Evolutionary conservation across 2,888 invertebrate genomes (phyloP).

Genomic region (Drosophila infuscata): DNA sequence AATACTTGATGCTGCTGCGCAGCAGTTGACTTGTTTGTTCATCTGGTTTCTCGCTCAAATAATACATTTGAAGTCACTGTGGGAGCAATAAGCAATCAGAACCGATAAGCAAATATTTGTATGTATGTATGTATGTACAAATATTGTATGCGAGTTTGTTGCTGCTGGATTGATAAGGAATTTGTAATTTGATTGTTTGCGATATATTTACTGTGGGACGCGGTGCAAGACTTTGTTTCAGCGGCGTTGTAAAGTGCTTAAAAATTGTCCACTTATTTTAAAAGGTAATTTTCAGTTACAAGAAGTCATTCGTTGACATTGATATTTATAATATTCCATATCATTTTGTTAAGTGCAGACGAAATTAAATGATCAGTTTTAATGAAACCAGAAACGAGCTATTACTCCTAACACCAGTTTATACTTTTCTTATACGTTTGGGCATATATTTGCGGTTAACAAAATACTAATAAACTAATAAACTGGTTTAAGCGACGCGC

Average conservation of each 20-base stretch:
- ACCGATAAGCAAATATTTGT: slow-evolving; percentile 19
- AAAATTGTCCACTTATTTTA: slow-evolving; percentile 26
- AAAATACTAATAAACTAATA: slow-evolving; percentile 32
- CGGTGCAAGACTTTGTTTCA: not conserved
- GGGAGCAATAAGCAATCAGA: not conserved
- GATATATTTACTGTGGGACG: not conserved
- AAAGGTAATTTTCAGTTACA: not conserved
- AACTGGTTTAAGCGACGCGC: slow-evolving; percentile 41
- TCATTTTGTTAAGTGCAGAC: slow-evolving; percentile 6
- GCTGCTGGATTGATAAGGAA: not conserved
- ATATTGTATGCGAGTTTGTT: not conserved
- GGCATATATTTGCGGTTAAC: slow-evolving; percentile 13
- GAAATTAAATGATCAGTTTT: slow-evolving; percentile 4
- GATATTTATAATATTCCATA: slow-evolving; percentile 22
- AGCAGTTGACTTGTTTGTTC: slow-evolving; percentile 5
- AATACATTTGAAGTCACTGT: slow-evolving; percentile 29
- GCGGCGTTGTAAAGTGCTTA: slow-evolving; percentile 19
- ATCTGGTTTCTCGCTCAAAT: not conserved
- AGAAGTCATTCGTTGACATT: slow-evolving; percentile 15
- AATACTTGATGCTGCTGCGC: not conserved
- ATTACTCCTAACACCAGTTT: slow-evolving; percentile 29
- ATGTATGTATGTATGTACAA: not conserved
- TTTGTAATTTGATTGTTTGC: not conserved
- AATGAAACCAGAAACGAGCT: slow-evolving; percentile 32
- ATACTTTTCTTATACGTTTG: slow-evolving; percentile 22